Base-by-base conservation (phyloP, 2,888 invertebrate species). In the Nebria salina region DNA sequence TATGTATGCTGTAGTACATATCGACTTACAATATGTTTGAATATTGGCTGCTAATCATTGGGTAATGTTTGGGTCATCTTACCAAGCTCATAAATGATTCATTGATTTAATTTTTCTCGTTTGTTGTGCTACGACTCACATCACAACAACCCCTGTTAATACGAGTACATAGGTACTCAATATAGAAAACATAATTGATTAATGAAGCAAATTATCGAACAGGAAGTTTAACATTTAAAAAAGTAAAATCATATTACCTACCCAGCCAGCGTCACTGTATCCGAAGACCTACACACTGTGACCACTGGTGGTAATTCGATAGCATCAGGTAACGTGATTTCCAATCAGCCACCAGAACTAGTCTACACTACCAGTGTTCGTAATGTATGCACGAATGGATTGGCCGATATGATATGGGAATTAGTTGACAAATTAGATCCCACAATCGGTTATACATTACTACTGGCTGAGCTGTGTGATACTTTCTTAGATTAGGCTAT, bases 321-420 rank as follows among this genome's bases (percentile, higher is more conserved):
- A 83, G 79, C 73, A 75, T 15, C 77, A 76, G 79, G 34, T 54
- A 54, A 54, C 54, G 54, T 54, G 54, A 54, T 54, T 54, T 64
- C 78, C 75, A 82, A 75, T 79, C 75, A 82, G 76, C 73, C 79
- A 78, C 41, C 75, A 75, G 66, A 79, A 81, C 83, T 83, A 82
- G 77, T 82, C 77, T 4, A 25, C 34, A 4, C 42, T 2, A 2
- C 34, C 26, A 13, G 3, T 83, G 83, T 82, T 82, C 76, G 77
- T 83, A 20, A 20, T 81, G 82, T 83, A 83, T 84, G 83, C 83
- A 85, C 83, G 84, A 83, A 6, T 54, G 83, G 84, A 83, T 81
- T 83, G 84, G 83, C 86, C 86, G 87, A 88, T 87, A 87, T 87
- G 87, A 88, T 88, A 87, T 88, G 88, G 87, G 88, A 88, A 88